Conservation (phyloP, 2,113 vertebrate genomes). For the Toxostoma redivivum region DNA sequence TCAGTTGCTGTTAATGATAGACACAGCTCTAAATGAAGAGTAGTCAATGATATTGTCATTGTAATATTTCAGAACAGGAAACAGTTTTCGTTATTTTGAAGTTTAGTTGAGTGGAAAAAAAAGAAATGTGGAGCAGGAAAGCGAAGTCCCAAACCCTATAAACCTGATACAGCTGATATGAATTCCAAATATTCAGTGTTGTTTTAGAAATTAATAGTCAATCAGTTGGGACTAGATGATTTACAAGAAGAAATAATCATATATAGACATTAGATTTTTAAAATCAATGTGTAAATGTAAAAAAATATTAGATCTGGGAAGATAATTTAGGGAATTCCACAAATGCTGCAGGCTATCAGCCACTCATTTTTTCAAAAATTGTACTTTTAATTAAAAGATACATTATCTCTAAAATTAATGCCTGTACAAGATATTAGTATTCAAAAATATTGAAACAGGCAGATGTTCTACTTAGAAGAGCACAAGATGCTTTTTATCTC, state of each 20-base stretch:
- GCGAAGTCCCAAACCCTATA: background rate
- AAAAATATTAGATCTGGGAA: background rate
- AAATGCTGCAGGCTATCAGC: background rate
- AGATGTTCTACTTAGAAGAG: background rate
- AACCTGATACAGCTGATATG: background rate
- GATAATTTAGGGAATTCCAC: background rate
- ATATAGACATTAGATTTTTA: background rate
- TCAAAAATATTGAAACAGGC: background rate
- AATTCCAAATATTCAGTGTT: background rate
- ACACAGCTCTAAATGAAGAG: background rate
- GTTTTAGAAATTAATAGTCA: background rate
- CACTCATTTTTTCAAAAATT: background rate
- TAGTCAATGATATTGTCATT: background rate
- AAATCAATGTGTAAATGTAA: background rate
- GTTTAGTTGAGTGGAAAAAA: background rate
- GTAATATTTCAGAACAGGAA: background rate
- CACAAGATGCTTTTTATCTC: background rate
- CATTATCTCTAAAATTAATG: background rate
- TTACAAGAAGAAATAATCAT: background rate
- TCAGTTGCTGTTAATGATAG: background rate
- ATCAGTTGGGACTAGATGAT: background rate
- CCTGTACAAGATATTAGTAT: background rate
- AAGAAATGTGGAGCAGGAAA: background rate
- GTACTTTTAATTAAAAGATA: constrained; percentile 18
- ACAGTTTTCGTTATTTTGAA: background rate